These are phyloP conservation scores for Triplophysa yarkandensis DNA, from an alignment of 2,797 vertebrate species.

Conservation along the genomic window DNA sequence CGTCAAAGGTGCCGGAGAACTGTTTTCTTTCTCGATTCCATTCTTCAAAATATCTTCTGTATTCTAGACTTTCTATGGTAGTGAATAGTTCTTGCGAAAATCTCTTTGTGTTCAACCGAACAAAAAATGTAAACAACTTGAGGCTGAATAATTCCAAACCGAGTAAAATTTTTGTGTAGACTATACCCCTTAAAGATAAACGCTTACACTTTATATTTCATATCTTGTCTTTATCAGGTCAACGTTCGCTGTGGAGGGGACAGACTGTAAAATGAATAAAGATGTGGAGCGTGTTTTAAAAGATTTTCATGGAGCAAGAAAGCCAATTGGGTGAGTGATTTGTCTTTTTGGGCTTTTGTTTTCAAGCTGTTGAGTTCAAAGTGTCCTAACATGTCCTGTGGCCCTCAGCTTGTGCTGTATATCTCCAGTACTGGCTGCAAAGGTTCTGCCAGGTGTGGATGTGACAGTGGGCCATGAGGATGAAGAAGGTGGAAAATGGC, in stretches of 20 bases:
- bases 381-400: background rate
- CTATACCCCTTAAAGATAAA: background rate
- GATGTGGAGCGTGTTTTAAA: conserved; percentile 82
- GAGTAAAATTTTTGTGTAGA: no score
- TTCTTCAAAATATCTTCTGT: no score
- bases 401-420: conserved; percentile 83
- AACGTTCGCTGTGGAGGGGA: conserved; percentile 83
- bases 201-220: background rate
- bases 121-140: no score
- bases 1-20: no score
- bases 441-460: conserved; percentile 79
- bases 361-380: no score
- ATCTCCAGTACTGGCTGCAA: conserved; percentile 83
- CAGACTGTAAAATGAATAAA: conserved; percentile 77
- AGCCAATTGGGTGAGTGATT: conserved; percentile 81
- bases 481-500: conserved; percentile 84
- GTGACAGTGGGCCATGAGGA: conserved; percentile 86
- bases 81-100: no score
- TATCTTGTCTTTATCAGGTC: conserved; percentile 68
- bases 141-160: no score
- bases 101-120: no score
- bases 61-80: no score
- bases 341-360: conserved; percentile 59
- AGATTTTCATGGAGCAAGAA: conserved; percentile 81
- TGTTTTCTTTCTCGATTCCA: no score